phyloP scores from a whole-genome alignment of 23 tunicate genomes.

The Oikopleura vanhoeffeni region DNA sequence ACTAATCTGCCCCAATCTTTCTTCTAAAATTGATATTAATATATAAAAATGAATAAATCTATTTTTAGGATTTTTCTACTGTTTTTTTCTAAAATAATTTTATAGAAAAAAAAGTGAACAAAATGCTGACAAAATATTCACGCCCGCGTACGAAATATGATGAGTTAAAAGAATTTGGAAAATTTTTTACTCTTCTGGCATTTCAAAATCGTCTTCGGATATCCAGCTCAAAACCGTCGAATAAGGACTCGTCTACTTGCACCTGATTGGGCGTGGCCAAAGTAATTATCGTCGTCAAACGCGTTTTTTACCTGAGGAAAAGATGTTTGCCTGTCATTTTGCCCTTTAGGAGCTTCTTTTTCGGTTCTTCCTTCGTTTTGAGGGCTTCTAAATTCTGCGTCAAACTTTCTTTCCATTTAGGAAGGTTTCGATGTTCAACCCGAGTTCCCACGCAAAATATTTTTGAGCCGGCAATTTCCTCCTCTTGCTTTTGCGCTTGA shows the following conservation, averaged over 20 bases:
- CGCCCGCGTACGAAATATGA: no score
- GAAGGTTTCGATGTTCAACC: no score
- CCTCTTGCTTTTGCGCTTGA: constrained; percentile 49
- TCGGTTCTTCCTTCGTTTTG: constrained; percentile 15
- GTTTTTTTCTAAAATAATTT: no score
- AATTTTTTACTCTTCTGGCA: background rate
- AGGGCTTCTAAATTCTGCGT: constrained; percentile 37
- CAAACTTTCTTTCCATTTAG: constrained; percentile 75
- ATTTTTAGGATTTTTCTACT: no score
- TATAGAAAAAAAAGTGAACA: no score
- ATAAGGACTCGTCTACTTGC: constrained; percentile 75
- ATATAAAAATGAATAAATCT: no score
- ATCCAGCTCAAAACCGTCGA: constrained; percentile 66
- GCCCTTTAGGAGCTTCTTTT: constrained; percentile 3
- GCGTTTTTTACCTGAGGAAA: constrained; percentile 34
- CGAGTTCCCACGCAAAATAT: constrained; percentile 81
- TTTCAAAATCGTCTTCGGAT: constrained; percentile 26
- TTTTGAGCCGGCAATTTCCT: constrained; percentile 37
- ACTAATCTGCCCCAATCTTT: no score
- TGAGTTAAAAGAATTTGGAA: no score
- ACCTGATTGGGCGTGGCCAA: constrained; percentile 60
- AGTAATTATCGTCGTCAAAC: constrained; percentile 28
- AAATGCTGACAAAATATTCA: no score
- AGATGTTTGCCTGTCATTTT: constrained; percentile 45
- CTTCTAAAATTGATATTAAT: no score